Base-by-base conservation (phyloP, 1,140 invertebrate species). In the Neodiprion fabricii region DNA sequence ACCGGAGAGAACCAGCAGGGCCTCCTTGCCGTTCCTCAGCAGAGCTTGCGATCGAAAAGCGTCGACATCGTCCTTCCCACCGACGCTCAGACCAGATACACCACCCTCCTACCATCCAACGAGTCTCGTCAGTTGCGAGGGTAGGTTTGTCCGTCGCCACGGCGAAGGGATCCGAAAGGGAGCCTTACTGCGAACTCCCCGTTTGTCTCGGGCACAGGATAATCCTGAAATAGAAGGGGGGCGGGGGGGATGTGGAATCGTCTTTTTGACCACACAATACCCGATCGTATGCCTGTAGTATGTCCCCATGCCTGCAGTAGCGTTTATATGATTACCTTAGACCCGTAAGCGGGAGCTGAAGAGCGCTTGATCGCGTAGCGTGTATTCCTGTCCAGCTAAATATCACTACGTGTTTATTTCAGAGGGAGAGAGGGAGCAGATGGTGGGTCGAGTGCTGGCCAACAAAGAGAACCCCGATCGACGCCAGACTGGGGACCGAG, bases 1-100 rank as follows among this genome's bases (percentile, higher is more conserved):
- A 91, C 91, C 4, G 90, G 90, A 3, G 92, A 93, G 81, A 91
- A 92, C 9, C 91, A 94, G 78, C 85, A 88, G 21, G 87, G 90
- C 78, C 92, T 91, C 53, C 88, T 94, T 4, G 90, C 92, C 21
- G 93, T 95, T 14, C 93, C 94, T 0, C 92, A 91, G 75, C 90
- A 91, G 66, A 91, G 89, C 73, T 90, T 93, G 4, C 90, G 96
- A n/a, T 97, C 96, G 7, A 92, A 95, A 73, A 97, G 95, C 48
- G 96, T 97, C 66, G 96, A 98, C 85, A 96, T 97, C 75, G 95
- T 95, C 12, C 87, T 98, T 73, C 96, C 96, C 1, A 97, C 96
- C 0, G 94, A 95, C 69, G 93, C 95, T 79, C 94, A 96, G 81
- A 93, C 94, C 3, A 89, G 94, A 71, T 97, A 97, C 84, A 95